These are phyloP conservation scores for Microctenopoma stevenorrisi DNA, from an alignment of 2,797 vertebrate genomes.

Conservation along the genomic window DNA sequence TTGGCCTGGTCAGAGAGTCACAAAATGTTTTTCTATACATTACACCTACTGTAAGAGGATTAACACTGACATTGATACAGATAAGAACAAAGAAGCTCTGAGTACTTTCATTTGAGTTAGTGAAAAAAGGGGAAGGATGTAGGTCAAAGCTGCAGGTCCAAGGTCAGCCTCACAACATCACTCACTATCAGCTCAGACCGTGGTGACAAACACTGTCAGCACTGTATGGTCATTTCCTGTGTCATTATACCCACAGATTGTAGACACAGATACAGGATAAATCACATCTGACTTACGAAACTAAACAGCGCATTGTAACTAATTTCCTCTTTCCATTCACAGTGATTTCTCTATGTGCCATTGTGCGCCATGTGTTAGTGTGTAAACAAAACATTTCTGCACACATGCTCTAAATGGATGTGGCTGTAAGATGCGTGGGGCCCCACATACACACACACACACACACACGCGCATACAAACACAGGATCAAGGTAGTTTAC, in stretches of 20 bases:
- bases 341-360: slow-evolving; percentile 7
- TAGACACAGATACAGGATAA: slow-evolving; percentile 30
- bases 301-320: slow-evolving; percentile 37
- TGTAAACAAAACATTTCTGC: slow-evolving; percentile 31
- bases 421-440: background rate
- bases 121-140: slow-evolving; percentile 48
- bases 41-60: background rate
- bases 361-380: slow-evolving; percentile 13
- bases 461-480: slow-evolving; percentile 9
- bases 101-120: slow-evolving; percentile 22
- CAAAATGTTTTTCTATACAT: background rate
- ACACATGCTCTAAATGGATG: background rate
- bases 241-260: slow-evolving; percentile 49
- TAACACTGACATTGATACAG: slow-evolving; percentile 6
- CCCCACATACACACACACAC: background rate
- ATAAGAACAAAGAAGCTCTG: slow-evolving; percentile 4
- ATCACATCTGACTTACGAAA: slow-evolving; percentile 35
- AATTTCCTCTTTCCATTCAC: slow-evolving; percentile 37
- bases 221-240: slow-evolving; percentile 48
- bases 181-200: slow-evolving; percentile 37
- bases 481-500: slow-evolving; percentile 36
- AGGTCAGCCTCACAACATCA: slow-evolving; percentile 41
- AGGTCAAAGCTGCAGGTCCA: slow-evolving; percentile 41
- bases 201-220: slow-evolving; percentile 47
- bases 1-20: background rate